phyloP scores from a whole-genome alignment of 2,888 invertebrate species.

The Myopa testacea region DNA sequence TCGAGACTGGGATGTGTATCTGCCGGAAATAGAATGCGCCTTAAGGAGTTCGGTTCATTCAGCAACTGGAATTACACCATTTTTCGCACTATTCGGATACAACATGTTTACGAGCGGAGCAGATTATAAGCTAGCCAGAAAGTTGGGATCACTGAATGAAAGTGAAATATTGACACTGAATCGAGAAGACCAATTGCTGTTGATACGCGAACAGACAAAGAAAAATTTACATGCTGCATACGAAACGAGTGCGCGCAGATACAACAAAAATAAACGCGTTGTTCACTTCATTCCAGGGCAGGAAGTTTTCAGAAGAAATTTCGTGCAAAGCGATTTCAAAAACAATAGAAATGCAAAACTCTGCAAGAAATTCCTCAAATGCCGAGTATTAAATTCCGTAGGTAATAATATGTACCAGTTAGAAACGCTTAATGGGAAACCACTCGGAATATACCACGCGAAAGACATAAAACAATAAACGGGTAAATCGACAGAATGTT shows the following conservation, averaged over 20 bases:
- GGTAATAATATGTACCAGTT: neutral
- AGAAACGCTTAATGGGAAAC: neutral
- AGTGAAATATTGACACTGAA: neutral
- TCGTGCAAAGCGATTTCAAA: too few relatives aligned
- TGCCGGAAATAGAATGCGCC: conserved; percentile 13
- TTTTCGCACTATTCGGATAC: neutral
- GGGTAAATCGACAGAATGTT: too few relatives aligned
- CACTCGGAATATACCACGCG: neutral
- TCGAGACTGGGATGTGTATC: conserved; percentile 37
- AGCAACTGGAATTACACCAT: neutral
- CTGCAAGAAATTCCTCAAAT: neutral
- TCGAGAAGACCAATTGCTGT: neutral
- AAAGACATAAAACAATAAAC: neutral
- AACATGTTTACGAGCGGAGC: neutral
- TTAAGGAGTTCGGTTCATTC: neutral
- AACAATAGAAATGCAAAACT: neutral
- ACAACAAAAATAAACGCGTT: neutral
- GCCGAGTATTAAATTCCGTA: neutral
- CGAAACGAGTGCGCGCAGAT: neutral
- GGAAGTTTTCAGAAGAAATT: neutral
- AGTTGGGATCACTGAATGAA: neutral
- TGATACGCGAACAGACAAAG: neutral
- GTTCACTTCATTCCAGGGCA: neutral
- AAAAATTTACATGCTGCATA: neutral
- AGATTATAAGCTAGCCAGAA: neutral